phyloP scores from a whole-genome alignment of 2,797 vertebrate species.

The Ctenosaura bakeri region DNA sequence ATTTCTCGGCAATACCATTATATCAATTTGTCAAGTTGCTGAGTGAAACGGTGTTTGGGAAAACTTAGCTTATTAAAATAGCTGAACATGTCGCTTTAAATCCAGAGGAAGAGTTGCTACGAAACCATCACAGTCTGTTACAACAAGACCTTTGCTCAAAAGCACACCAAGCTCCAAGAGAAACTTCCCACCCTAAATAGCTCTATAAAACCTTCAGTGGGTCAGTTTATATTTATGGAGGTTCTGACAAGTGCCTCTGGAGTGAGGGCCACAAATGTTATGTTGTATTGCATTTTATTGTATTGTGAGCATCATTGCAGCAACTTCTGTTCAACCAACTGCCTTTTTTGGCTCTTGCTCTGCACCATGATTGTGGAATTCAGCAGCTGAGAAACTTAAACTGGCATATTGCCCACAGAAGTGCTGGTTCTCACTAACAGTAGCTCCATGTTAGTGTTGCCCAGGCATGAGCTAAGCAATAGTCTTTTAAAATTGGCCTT shows the following conservation, averaged over 20 bases:
- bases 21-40: conserved; percentile 35
- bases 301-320: too few relatives aligned
- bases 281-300: too few relatives aligned
- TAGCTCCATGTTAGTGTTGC: too few relatives aligned
- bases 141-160: not conserved
- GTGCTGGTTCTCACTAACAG: too few relatives aligned
- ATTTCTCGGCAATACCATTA: conserved; percentile 23
- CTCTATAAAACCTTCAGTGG: not conserved
- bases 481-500: too few relatives aligned
- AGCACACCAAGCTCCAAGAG: not conserved
- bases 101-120: fast-evolving
- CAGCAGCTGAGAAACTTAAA: too few relatives aligned
- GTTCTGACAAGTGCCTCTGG: not conserved
- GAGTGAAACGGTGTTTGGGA: conserved; percentile 9
- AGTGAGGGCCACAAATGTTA: not conserved
- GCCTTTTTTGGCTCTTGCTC: too few relatives aligned
- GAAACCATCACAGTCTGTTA: not conserved
- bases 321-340: too few relatives aligned
- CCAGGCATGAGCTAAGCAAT: too few relatives aligned
- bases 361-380: too few relatives aligned
- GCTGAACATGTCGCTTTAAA: conserved; percentile 21
- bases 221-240: not conserved
- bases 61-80: conserved; percentile 50
- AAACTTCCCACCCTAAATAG: not conserved
- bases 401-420: too few relatives aligned